Evolutionary conservation across 2,888 invertebrate species (phyloP), one percentile per base, ranked within the genome.

Genomic region (Sicus ferrugineus): DNA sequence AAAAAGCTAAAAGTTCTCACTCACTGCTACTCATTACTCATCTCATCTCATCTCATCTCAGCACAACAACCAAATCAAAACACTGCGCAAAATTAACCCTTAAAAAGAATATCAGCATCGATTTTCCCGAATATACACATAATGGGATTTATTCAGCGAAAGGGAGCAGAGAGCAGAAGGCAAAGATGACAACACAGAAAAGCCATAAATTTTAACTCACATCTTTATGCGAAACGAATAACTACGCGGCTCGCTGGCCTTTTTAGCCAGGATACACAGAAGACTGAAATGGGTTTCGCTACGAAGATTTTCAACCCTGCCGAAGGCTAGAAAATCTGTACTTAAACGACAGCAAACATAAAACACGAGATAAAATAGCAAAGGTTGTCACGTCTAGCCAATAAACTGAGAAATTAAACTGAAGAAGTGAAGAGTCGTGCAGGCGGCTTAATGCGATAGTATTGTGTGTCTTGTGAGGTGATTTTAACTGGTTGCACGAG

Each of bases 31-130:
- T 52, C 64, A 67, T 62, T 67, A 68, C 61, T 70, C 70, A 68
- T 67, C 67, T 64, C 67, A n/a, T n/a, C n/a, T n/a, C n/a, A n/a
- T n/a, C n/a, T n/a, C n/a, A n/a, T n/a, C n/a, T n/a, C n/a, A n/a
- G n/a, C n/a, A n/a, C n/a, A 64, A 69, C 59, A 67, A 46, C 52
- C 21, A 61, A 38, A 48, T 64, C 48, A 70, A 69, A 65, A 68
- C 52, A 72, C 46, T 64, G 70, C 9, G n/a, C n/a, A n/a, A 70
- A 74, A 76, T 62, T 74, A 73, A 76, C 74, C 76, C 76, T 74
- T 75, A 74, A 74, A 74, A 73, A 71, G 71, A 68, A 71, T 14
- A 70, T 16, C 28, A 67, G 11, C 67, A 67, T 67, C 67, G 67
- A 59, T 67, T 67, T 46, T 67, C 48, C 19, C 23, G 31, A 21